phyloP scores from a whole-genome alignment of 2,797 vertebrate genomes.

The Sphaeramia orbicularis region DNA sequence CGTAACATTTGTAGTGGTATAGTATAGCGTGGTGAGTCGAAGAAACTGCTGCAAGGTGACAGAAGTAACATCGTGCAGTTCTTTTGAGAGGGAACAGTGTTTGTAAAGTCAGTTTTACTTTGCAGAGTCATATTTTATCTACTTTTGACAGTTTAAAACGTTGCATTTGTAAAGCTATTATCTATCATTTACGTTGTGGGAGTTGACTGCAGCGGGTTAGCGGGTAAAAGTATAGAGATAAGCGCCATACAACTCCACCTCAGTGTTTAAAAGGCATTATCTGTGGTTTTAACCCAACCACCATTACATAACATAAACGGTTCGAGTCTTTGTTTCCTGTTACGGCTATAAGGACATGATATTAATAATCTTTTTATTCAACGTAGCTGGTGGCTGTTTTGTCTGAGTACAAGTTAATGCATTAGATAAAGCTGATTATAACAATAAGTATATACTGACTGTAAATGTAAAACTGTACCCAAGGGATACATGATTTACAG shows the following conservation, averaged over 20 bases:
- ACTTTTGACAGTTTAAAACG: background rate
- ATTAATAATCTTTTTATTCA: no score
- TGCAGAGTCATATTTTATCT: no score
- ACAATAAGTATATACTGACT: no score
- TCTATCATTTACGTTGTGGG: accelerated
- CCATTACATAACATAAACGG: no score
- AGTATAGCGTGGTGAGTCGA: background rate
- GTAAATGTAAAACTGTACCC: no score
- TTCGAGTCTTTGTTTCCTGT: no score
- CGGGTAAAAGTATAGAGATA: background rate
- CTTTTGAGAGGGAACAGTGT: background rate
- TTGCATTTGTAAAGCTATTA: background rate
- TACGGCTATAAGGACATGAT: no score
- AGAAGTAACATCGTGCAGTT: background rate
- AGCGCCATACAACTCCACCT: constrained; percentile 8
- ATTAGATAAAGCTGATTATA: no score
- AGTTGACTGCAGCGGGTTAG: background rate
- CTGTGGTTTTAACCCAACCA: background rate
- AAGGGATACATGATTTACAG: no score
- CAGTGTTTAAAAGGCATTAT: constrained; percentile 4
- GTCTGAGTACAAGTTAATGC: no score
- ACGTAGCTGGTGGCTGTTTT: no score
- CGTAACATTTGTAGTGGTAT: no score
- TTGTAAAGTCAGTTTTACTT: background rate
- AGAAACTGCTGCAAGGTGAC: background rate